Evolutionary conservation across 2,113 vertebrate species (phyloP), one percentile per base, ranked within the genome.

Genomic region (Panthera uncia): DNA sequence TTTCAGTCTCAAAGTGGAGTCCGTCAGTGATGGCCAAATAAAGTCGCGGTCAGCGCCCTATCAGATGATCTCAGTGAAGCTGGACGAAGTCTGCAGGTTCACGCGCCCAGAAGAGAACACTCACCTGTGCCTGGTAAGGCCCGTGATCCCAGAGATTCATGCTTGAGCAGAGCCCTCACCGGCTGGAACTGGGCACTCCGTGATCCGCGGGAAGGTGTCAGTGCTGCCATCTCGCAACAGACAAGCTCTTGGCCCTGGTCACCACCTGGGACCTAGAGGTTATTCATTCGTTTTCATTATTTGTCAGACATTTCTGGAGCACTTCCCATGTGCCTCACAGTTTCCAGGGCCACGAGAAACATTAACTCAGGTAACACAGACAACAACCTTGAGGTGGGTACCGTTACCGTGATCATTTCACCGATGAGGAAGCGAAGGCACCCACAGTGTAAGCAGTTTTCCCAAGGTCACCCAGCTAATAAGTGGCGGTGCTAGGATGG

Each of bases 51-150:
- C 55, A 19, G 19, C 5, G 55, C 38, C 45, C 36, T 45, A 15
- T 45, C 25, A 29, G 13, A 12, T 45, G 25, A 16, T 16, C 1
- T 19, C 10, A 45, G 14, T 38, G 8, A 93, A 93, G 80, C 4
- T 41, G n/a, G 15, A 65, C 87, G 2, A 88, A 68, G 74, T 57
- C 31, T 89, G 45, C 29, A 84, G 90, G 82, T 33, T 88, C 36
- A 61, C 2, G 63, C 1, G n/a, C 6, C 27, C 31, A 25, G 10
- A 76, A 71, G 38, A 38, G 25, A 50, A 76, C 23, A 87, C 96
- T 97, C 76, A 98, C 98, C 95, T 87, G 84, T 93, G 38, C 94
- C 80, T 84, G 81, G 48, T 45, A 45, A 63, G n/a, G 82, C 12
- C 10, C 38, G 74, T 16, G 48, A 45, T 48, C n/a, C 73, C 63